Evolutionary conservation across 2,797 vertebrate genomes (phyloP), one percentile per base, ranked within the genome.

Genomic region (Scleropages formosus): DNA sequence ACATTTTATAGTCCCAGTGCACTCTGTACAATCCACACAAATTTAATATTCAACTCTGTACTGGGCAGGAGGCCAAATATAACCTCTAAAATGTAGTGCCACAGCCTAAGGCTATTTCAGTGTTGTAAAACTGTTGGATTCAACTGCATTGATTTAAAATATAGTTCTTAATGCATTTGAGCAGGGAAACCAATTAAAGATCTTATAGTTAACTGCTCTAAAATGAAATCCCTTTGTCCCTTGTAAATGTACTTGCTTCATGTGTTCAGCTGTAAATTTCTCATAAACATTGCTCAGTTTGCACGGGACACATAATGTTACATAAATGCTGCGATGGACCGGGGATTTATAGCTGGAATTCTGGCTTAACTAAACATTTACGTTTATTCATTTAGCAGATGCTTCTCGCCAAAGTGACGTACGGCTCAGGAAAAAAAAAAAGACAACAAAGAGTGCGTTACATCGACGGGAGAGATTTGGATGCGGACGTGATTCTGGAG

Each of bases 201-300:
- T 26, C 20, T 20, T 53, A 20, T 47, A 47, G 65, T 3, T 46
- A 67, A 31, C 44, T 22, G 65, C 44, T 47, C 44, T 47, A 46
- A 67, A 67, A 67, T 47, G 65, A 46, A 67, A 67, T 67, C n/a
- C 2, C 9, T 67, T 46, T 46, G 18, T 67, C 65, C 67, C 46
- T 44, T 46, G 22, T 18, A 15, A 6, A 18, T 20, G 13, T 24
- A n/a, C 49, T 67, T 31, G 44, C 65, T 67, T n/a, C n/a, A n/a
- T n/a, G 44, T 46, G n/a, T n/a, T n/a, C n/a, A n/a, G n/a, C n/a
- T n/a, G n/a, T n/a, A n/a, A n/a, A n/a, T n/a, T n/a, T n/a, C n/a
- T n/a, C n/a, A n/a, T n/a, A n/a, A n/a, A n/a, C n/a, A n/a, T n/a
- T n/a, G n/a, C n/a, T n/a, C n/a, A n/a, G n/a, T n/a, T n/a, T n/a